A percentile compares a stretch with the other conserved stretches of the same genome.
These are phyloP conservation scores for Tyria jacobaeae DNA, from an alignment of 2,888 invertebrate genomes.

Conservation along the genomic window DNA sequence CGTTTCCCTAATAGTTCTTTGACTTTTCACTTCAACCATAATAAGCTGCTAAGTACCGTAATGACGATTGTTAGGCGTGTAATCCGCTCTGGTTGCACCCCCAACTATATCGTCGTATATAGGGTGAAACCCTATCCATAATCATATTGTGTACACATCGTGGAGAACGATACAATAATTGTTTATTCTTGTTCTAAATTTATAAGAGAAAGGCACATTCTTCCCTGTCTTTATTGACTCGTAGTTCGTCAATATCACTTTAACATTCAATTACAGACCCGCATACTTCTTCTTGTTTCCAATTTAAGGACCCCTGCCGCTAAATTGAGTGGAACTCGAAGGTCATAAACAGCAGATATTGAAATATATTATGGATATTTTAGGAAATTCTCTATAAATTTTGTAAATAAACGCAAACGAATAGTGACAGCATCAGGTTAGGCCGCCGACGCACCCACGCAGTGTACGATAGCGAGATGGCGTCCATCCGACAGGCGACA, in stretches of 20 bases:
- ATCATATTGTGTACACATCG: conserved; percentile 48
- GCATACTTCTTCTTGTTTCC: conserved; percentile 71
- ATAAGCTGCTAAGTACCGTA: conserved; percentile 77
- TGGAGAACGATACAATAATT: conserved; percentile 30
- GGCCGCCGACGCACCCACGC: conserved; percentile 36
- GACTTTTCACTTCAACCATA: conserved; percentile 71
- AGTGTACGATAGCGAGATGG: conserved; percentile 44
- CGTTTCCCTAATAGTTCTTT: conserved; percentile 55
- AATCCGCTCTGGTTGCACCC: conserved; percentile 73
- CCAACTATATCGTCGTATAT: conserved; percentile 48
- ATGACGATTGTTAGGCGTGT: conserved; percentile 74
- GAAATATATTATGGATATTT: conserved; percentile 20
- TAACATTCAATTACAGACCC: conserved; percentile 75
- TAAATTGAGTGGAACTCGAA: conserved; percentile 28
- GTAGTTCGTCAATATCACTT: conserved; percentile 70
- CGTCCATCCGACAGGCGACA: conserved; percentile 71
- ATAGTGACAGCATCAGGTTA: conserved; percentile 33
- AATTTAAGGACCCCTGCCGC: conserved; percentile 66
- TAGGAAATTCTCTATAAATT: not conserved
- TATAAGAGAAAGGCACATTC: conserved; percentile 51
- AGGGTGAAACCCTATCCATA: conserved; percentile 62
- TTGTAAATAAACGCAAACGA: conserved; percentile 23
- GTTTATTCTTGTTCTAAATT: conserved; percentile 49
- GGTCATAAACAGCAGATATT: conserved; percentile 25
- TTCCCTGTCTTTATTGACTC: conserved; percentile 51